phyloP scores from a whole-genome alignment of 1,140 invertebrate species.

The Lepidurus couesii region DNA sequence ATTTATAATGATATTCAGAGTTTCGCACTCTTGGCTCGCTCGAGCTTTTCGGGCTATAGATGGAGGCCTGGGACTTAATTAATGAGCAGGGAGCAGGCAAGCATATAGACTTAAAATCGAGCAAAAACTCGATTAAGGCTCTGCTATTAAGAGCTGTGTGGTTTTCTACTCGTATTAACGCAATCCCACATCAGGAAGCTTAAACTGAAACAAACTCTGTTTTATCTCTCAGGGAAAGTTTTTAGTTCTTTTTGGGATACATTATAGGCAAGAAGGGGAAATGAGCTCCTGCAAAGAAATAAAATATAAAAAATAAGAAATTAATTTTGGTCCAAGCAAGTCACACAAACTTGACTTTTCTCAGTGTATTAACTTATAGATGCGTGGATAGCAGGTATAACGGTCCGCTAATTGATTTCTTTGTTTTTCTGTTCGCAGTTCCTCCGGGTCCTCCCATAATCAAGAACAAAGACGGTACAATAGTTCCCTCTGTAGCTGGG shows the following conservation, averaged over 20 bases:
- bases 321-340: background rate
- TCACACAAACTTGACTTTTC: background rate
- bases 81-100: background rate
- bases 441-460: constrained; percentile 30
- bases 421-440: constrained; percentile 30
- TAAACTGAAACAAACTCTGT: too few relatives aligned
- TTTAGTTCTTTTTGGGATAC: too few relatives aligned
- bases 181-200: too few relatives aligned
- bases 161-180: too few relatives aligned
- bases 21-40: background rate
- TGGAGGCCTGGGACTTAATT: background rate
- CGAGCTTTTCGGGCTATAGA: background rate
- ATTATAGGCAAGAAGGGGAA: too few relatives aligned
- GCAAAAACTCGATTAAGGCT: too few relatives aligned
- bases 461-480: constrained; percentile 23
- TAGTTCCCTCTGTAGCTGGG: constrained; percentile 31
- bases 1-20: constrained; percentile 20
- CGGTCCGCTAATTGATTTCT: background rate
- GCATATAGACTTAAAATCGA: background rate
- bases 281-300: too few relatives aligned
- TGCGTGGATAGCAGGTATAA: background rate
- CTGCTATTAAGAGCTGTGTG: too few relatives aligned
- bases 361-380: background rate
- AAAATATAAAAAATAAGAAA: too few relatives aligned
- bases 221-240: too few relatives aligned